Evolutionary conservation across 2,113 vertebrate species (phyloP).

Genomic region (Odocoileus virginianus): DNA sequence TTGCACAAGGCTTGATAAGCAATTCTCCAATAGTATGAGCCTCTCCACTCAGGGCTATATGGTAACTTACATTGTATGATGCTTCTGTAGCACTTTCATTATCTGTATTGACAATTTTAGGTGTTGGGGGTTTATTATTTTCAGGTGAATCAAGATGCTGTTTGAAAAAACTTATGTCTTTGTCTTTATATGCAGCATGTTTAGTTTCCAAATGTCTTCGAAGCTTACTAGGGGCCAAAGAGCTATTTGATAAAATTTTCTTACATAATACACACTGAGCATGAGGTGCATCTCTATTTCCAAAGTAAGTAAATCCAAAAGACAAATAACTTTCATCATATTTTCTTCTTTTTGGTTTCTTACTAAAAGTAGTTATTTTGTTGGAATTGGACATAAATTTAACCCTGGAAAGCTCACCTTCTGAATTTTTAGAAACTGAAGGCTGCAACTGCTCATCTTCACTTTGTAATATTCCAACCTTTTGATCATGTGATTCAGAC

Average conservation of each 20-base stretch:
- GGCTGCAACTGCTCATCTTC: constrained; percentile 59
- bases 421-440: constrained; percentile 65
- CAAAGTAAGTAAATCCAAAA: constrained; percentile 72
- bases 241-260: constrained; percentile 71
- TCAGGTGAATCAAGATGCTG: constrained; percentile 69
- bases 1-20: constrained; percentile 74
- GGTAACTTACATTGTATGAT: constrained; percentile 71
- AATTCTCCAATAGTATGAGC: constrained; percentile 73
- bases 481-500: constrained; percentile 63
- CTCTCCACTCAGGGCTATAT: constrained; percentile 70
- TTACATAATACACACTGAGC: constrained; percentile 73
- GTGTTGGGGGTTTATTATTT: constrained; percentile 60
- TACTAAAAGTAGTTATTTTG: constrained; percentile 67
- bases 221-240: constrained; percentile 65
- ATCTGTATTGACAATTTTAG: constrained; percentile 65
- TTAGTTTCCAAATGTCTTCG: constrained; percentile 71
- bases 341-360: constrained; percentile 71
- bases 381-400: constrained; percentile 60
- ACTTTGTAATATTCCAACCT: constrained; percentile 61
- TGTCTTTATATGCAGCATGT: constrained; percentile 70
- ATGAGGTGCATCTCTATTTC: constrained; percentile 67
- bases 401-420: constrained; percentile 59
- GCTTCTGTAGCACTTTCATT: constrained; percentile 73
- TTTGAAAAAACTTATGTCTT: constrained; percentile 72
- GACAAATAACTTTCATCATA: constrained; percentile 74